Conservation (phyloP, 2,113 vertebrate species). For the Scalopus aquaticus region DNA sequence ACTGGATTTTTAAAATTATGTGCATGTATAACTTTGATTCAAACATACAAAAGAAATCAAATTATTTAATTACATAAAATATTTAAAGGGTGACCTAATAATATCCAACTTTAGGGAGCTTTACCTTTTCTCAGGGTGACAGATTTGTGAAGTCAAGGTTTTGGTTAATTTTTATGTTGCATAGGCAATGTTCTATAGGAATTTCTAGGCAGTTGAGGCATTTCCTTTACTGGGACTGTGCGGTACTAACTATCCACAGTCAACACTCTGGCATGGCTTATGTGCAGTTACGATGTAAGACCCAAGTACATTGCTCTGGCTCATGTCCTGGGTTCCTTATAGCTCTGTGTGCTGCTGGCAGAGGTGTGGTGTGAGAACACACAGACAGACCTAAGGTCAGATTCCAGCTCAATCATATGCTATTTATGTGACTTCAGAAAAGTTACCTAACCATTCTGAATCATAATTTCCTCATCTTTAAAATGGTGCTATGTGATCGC, state of each 20-base stretch:
- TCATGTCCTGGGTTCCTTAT: not conserved
- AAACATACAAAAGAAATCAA: not conserved
- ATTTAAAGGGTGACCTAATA: not conserved
- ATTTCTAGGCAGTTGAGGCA: not conserved
- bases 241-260: not conserved
- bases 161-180: not conserved
- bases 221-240: constrained; percentile 17
- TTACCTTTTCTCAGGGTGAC: not conserved
- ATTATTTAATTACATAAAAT: not conserved
- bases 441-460: constrained; percentile 23
- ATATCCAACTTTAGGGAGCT: not conserved
- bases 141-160: not conserved
- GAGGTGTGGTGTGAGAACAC: not conserved
- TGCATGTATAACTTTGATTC: not conserved
- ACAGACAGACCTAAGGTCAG: not conserved
- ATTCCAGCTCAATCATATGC: not conserved
- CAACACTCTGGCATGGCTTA: not conserved
- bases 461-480: constrained; percentile 36
- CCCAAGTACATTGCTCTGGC: not conserved
- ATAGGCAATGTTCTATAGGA: not conserved
- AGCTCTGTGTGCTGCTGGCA: not conserved
- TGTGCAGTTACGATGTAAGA: not conserved
- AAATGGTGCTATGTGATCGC: not conserved
- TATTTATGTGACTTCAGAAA: constrained; percentile 31
- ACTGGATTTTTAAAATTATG: not conserved